phyloP scores from a whole-genome alignment of 2,113 vertebrate species.

The Saguinus imperator region DNA sequence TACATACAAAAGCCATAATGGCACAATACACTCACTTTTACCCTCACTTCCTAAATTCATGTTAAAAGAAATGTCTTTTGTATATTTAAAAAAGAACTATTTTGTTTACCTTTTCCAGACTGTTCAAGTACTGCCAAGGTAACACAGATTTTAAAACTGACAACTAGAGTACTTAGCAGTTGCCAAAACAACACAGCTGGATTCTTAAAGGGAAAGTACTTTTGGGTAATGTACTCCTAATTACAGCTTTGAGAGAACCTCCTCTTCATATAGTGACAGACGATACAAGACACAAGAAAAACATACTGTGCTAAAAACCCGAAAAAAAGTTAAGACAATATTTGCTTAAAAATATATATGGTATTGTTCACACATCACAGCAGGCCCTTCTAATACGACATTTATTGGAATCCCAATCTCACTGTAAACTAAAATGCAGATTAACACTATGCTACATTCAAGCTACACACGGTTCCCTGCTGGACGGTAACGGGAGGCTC shows the following conservation, averaged over 20 bases:
- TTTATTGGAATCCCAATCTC: not conserved
- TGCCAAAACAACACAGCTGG: conserved; percentile 63
- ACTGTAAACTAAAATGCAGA: not conserved
- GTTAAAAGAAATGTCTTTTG: conserved; percentile 46
- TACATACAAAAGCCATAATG: not conserved
- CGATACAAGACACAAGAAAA: not conserved
- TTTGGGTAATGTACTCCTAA: conserved; percentile 22
- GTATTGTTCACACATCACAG: not conserved
- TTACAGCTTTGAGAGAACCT: conserved; percentile 38
- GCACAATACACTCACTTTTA: conserved; percentile 28
- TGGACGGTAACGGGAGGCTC: not conserved
- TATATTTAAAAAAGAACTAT: not conserved
- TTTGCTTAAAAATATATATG: not conserved
- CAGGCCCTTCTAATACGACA: not conserved
- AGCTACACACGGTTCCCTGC: not conserved
- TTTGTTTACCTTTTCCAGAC: conserved; percentile 63
- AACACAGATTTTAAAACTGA: conserved; percentile 66
- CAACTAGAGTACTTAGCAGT: conserved; percentile 65
- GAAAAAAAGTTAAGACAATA: not conserved
- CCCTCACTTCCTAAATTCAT: conserved; percentile 19
- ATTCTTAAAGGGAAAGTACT: conserved; percentile 59
- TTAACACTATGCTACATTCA: not conserved
- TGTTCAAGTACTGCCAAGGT: conserved; percentile 61
- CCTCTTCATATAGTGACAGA: not conserved
- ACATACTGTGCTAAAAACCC: not conserved